phyloP scores from a whole-genome alignment of 1,140 invertebrate genomes.

The Popillia japonica region DNA sequence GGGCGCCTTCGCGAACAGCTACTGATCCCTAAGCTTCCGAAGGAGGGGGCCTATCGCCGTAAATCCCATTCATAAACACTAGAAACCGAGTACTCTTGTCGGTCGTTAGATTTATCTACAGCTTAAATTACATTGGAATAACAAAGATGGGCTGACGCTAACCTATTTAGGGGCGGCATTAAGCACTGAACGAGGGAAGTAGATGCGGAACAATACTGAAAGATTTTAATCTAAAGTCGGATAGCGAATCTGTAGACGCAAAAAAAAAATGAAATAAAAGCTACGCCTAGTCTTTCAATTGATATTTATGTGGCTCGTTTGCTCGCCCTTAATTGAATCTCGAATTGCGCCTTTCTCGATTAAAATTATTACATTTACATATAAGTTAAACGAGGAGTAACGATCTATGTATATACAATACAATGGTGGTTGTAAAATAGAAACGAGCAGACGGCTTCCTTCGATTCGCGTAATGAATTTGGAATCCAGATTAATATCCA shows the following conservation, averaged over 20 bases:
- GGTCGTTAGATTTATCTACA: constrained; percentile 4
- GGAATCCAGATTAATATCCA: too few species aligned
- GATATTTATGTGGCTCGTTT: constrained; percentile 14
- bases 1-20: background rate
- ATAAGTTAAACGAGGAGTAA: background rate
- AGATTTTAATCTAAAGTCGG: background rate
- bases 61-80: constrained; percentile 1
- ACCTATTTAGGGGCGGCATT: background rate
- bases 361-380: constrained; percentile 16
- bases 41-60: background rate
- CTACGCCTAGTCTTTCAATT: background rate
- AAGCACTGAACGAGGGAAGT: background rate
- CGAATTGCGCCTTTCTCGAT: background rate
- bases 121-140: constrained; percentile 4
- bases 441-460: background rate
- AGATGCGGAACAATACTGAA: background rate
- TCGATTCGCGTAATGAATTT: background rate
- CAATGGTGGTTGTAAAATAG: background rate
- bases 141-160: background rate
- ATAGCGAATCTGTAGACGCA: background rate
- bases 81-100: background rate
- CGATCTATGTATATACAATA: background rate
- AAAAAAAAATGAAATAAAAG: background rate
- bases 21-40: background rate
- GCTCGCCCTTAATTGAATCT: constrained; percentile 6